phyloP scores from a whole-genome alignment of 2,797 vertebrate species.

The Sebastes vulpes region DNA sequence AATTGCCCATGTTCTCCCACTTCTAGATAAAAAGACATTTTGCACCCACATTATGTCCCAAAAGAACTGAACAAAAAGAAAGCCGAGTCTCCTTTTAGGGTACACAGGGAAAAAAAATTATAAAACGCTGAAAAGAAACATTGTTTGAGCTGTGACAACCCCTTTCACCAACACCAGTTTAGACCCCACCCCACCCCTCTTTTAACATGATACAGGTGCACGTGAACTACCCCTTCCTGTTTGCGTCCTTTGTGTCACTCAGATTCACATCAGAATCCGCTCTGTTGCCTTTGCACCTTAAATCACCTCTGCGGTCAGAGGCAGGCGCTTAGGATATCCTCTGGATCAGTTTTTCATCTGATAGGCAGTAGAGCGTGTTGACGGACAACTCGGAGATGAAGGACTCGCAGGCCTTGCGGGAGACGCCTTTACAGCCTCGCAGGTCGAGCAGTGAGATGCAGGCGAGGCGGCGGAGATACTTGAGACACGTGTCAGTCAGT shows the following conservation, averaged over 20 bases:
- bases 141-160: conserved; percentile 43
- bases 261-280: conserved; percentile 39
- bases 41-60: conserved; percentile 35
- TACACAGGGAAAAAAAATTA: conserved; percentile 36
- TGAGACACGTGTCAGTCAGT: conserved; percentile 94
- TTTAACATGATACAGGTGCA: conserved; percentile 34
- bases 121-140: conserved; percentile 50
- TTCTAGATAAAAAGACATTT: not conserved
- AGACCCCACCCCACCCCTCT: conserved; percentile 29
- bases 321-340: conserved; percentile 91
- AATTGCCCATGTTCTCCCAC: conserved; percentile 36
- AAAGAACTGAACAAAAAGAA: conserved; percentile 36
- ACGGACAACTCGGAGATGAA: conserved; percentile 98
- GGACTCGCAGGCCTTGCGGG: conserved; percentile 94
- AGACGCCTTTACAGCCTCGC: conserved; percentile 94
- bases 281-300: conserved; percentile 1
- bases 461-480: conserved; percentile 93
- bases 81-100: conserved; percentile 73
- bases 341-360: conserved; percentile 98
- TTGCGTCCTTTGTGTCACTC: conserved; percentile 46
- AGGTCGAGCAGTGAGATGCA: conserved; percentile 95
- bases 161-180: conserved; percentile 42
- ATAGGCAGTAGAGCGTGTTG: conserved; percentile 98
- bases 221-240: conserved; percentile 32
- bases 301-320: conserved; percentile 3